Evolutionary conservation across 1,140 invertebrate genomes (phyloP), one percentile per base, ranked within the genome.

Genomic region (Zophobas morio): DNA sequence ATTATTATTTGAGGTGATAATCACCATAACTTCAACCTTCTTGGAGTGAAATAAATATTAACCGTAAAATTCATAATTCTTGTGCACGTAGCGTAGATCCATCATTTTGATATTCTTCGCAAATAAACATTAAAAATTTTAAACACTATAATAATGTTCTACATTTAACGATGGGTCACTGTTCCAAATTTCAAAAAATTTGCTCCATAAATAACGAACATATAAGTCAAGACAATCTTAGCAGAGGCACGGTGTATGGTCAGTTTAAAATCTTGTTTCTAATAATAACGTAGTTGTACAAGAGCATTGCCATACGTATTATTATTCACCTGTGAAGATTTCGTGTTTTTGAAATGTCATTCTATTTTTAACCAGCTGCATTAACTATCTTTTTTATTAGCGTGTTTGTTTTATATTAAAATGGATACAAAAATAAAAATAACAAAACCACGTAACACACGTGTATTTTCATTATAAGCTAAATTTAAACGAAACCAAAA

Each of bases 281-380:
- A 40, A n/a, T 39, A 63, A 63, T 63, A 63, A 6, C 2, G 20
- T 2, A 6, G 2, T 51, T 4, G 4, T 63, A 57, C 54, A 36
- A 20, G 1, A 63, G 36, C 36, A 66, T 66, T 54, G 37, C n/a
- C 39, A 2, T 37, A 33, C 20, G 20, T 32, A 37, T 63, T 63
- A 63, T 63, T 63, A 66, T 39, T 66, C 60, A 66, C 60, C 60
- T 66, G 60, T 66, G 2, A n/a, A 46, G 42, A 20, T 46, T 46
- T 46, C 42, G 42, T 46, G 49, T 53, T 57, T 57, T 57, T 57
- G 6, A 57, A 57, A 36, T 3, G 54, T 8, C 54, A 5, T 35
- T 57, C 34, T 57, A 57, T 57, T 57, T 57, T 57, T 57, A 57
- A 57, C 33, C 2, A 2, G 4, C 34, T 34, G 3, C 35, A 4